phyloP scores from a whole-genome alignment of 2,888 invertebrate species.

The Cenopis cana region DNA sequence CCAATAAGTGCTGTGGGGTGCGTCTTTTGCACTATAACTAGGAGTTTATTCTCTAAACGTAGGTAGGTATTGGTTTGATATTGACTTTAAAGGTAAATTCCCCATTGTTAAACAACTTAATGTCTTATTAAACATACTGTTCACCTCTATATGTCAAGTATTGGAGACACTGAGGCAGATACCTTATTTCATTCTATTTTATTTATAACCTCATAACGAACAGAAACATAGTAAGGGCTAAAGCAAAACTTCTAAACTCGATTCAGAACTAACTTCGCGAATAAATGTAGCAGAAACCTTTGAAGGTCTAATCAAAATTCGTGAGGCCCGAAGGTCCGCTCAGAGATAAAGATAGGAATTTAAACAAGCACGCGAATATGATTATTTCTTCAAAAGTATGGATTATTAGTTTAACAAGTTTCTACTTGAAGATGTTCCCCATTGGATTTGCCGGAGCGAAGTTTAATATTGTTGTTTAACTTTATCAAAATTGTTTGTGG shows the following conservation, averaged over 20 bases:
- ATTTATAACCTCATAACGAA: background rate
- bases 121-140: too few relatives aligned
- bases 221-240: slow-evolving; percentile 54
- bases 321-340: slow-evolving; percentile 53
- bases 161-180: too few relatives aligned
- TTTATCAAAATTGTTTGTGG: background rate
- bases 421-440: background rate
- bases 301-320: slow-evolving; percentile 72
- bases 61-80: too few relatives aligned
- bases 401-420: slow-evolving; percentile 42
- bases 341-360: slow-evolving; percentile 58
- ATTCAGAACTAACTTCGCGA: slow-evolving; percentile 67
- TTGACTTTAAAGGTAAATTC: too few relatives aligned
- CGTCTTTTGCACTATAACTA: background rate
- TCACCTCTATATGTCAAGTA: too few relatives aligned
- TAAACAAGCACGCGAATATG: slow-evolving; percentile 41
- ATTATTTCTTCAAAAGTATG: slow-evolving; percentile 42
- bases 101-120: too few relatives aligned
- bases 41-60: background rate
- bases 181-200: background rate
- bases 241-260: slow-evolving; percentile 65
- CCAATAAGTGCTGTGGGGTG: background rate
- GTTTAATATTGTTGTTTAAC: slow-evolving; percentile 12
- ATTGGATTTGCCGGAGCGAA: background rate
- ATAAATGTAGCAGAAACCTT: slow-evolving; percentile 79